These are phyloP conservation scores for Calliopsis andreniformis DNA, from an alignment of 1,140 invertebrate genomes.

Conservation along the genomic window DNA sequence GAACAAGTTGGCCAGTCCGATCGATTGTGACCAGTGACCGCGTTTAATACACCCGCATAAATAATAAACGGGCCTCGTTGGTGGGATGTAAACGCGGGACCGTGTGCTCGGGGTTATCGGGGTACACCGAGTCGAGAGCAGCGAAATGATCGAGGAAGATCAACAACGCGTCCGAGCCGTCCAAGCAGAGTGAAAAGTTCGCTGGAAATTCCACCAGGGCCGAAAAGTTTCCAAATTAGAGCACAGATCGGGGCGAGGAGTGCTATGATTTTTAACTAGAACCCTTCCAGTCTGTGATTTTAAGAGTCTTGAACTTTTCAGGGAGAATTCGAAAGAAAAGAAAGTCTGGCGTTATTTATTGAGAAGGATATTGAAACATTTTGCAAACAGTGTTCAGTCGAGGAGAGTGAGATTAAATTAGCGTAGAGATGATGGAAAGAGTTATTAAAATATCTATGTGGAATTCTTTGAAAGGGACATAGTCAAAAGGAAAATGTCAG, in stretches of 20 bases:
- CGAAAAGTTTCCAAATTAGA: constrained; percentile 39
- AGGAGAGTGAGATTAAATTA: too few species aligned
- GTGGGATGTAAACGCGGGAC: constrained; percentile 6
- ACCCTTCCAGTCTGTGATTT: not conserved
- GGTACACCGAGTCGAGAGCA: constrained; percentile 11
- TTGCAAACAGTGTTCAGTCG: too few species aligned
- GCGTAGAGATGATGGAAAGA: too few species aligned
- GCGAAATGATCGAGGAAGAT: constrained; percentile 34
- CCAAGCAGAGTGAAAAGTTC: constrained; percentile 22
- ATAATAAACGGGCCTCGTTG: constrained; percentile 28
- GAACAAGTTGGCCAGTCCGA: constrained; percentile 4
- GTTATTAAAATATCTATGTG: too few species aligned
- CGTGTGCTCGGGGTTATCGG: constrained; percentile 24
- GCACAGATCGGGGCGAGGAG: constrained; percentile 12
- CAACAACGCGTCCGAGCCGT: constrained; percentile 30
- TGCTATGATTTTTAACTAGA: constrained; percentile 35
- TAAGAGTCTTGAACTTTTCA: not conserved
- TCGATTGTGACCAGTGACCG: constrained; percentile 26
- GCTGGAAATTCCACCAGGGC: not conserved
- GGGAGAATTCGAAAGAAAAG: not conserved
- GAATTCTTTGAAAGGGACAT: too few species aligned
- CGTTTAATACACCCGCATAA: constrained; percentile 39
- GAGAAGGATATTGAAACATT: not conserved
- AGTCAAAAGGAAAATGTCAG: too few species aligned
- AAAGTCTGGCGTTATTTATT: constrained; percentile 8